Conservation (phyloP, 2,888 invertebrate genomes). For the Torymus auratus region DNA sequence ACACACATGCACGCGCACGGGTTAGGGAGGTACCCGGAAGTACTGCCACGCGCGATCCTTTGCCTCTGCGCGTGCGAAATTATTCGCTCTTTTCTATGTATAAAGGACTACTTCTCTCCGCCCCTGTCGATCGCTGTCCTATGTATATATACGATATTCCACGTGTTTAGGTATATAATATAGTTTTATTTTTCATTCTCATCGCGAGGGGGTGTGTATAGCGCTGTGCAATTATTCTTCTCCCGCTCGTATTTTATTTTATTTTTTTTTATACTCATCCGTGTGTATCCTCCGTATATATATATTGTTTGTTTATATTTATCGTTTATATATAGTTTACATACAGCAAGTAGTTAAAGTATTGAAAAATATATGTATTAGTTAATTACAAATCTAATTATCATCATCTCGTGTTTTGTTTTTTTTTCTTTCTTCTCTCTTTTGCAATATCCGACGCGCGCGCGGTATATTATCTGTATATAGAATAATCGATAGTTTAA, state of each 20-base stretch:
- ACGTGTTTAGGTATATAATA: conserved; percentile 1
- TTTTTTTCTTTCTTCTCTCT: conserved; percentile 23
- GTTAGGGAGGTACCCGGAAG: too few relatives aligned
- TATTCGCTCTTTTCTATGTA: not conserved
- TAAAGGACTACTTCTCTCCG: not conserved
- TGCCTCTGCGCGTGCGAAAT: not conserved
- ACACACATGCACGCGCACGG: too few relatives aligned
- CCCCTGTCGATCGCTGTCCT: conserved; percentile 19
- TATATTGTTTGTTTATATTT: conserved; percentile 59
- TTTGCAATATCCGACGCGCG: conserved; percentile 61
- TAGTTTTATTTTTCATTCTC: not conserved
- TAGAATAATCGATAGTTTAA: conserved; percentile 62
- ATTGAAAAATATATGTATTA: conserved; percentile 75
- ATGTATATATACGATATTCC: not conserved
- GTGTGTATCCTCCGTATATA: conserved; percentile 32
- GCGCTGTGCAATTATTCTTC: conserved; percentile 26
- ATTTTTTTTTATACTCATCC: conserved; percentile 12
- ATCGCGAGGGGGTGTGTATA: conserved; percentile 27
- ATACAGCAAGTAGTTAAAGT: conserved; percentile 76
- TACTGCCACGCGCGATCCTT: too few relatives aligned
- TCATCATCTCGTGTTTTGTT: conserved; percentile 62
- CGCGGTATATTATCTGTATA: conserved; percentile 57
- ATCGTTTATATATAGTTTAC: conserved; percentile 66
- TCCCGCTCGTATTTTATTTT: not conserved
- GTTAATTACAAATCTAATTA: conserved; percentile 76